A percentile compares a stretch with the other conserved stretches of the same genome.
phyloP scores from a whole-genome alignment of 2,888 invertebrate species.

The Liopterus haemorrhoidalis region DNA sequence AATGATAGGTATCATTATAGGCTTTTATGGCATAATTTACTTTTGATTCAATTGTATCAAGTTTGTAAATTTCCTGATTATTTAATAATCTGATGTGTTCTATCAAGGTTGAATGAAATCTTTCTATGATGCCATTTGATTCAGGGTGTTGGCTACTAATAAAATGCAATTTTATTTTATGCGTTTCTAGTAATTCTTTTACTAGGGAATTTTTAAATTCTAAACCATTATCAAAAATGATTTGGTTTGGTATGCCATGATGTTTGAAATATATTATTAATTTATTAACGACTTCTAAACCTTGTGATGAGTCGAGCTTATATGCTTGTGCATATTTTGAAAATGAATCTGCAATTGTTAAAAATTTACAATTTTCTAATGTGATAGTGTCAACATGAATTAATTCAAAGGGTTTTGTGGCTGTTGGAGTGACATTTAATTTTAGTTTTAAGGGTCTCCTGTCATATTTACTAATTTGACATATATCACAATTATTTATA shows the following conservation, averaged over 20 bases:
- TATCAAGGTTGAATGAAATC: constrained; percentile 11
- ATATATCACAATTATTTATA: constrained; percentile 1
- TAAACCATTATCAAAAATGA: constrained; percentile 4
- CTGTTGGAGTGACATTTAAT: constrained; percentile 23
- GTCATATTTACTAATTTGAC: constrained; percentile 22
- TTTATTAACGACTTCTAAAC: constrained; percentile 3
- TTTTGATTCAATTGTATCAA: too few relatives aligned
- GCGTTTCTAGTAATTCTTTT: constrained; percentile 6
- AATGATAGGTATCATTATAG: too few relatives aligned
- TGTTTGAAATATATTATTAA: constrained; percentile 7
- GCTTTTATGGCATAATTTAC: too few relatives aligned
- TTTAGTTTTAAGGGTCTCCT: constrained; percentile 18
- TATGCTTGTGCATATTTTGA: constrained; percentile 13
- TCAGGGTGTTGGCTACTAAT: constrained; percentile 4
- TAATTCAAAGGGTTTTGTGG: constrained; percentile 26
- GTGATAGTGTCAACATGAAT: constrained; percentile 23
- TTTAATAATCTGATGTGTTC: too few relatives aligned
- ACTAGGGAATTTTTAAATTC: constrained; percentile 7
- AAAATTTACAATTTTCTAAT: constrained; percentile 18
- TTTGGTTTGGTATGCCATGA: constrained; percentile 8
- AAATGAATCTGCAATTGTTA: constrained; percentile 13
- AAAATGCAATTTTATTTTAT: constrained; percentile 6
- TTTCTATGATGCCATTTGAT: constrained; percentile 3
- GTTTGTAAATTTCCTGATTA: too few relatives aligned
- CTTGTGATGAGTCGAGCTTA: neutral